phyloP scores from a whole-genome alignment of 2,888 invertebrate genomes.

The Idaea biselata region DNA sequence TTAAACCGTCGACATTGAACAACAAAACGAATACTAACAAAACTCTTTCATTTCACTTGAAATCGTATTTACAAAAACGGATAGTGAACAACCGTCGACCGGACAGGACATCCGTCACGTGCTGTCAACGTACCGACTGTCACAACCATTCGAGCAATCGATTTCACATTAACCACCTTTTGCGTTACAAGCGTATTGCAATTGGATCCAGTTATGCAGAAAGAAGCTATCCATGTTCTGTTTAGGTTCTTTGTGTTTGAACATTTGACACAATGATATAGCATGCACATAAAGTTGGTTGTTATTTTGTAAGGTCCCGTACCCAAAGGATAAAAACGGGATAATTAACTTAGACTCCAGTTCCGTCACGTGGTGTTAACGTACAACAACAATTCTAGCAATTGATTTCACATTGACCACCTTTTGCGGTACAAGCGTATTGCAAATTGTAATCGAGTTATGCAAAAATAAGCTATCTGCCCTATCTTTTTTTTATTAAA shows the following conservation, averaged over 20 bases:
- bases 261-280: too few species aligned
- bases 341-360: too few species aligned
- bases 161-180: slow-evolving; percentile 64
- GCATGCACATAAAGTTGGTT: too few species aligned
- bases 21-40: not conserved
- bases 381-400: slow-evolving; percentile 30
- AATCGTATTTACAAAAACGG: slow-evolving; percentile 8
- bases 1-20: not conserved
- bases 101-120: slow-evolving; percentile 29
- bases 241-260: too few species aligned
- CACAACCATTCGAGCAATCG: slow-evolving; percentile 45
- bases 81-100: slow-evolving; percentile 20
- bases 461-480: too few species aligned
- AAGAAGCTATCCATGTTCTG: too few species aligned
- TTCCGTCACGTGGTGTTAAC: slow-evolving; percentile 29
- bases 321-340: too few species aligned
- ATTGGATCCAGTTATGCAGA: not conserved
- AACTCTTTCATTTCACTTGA: not conserved
- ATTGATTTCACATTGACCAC: slow-evolving; percentile 68
- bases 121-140: slow-evolving; percentile 26
- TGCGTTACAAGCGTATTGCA: slow-evolving; percentile 38
- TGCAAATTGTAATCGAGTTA: slow-evolving; percentile 2
- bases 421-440: slow-evolving; percentile 44
- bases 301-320: too few species aligned
- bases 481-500: slow-evolving; percentile 12